Base-by-base conservation (phyloP, 2,888 invertebrate species). In the Tryphoninae sp. region DNA sequence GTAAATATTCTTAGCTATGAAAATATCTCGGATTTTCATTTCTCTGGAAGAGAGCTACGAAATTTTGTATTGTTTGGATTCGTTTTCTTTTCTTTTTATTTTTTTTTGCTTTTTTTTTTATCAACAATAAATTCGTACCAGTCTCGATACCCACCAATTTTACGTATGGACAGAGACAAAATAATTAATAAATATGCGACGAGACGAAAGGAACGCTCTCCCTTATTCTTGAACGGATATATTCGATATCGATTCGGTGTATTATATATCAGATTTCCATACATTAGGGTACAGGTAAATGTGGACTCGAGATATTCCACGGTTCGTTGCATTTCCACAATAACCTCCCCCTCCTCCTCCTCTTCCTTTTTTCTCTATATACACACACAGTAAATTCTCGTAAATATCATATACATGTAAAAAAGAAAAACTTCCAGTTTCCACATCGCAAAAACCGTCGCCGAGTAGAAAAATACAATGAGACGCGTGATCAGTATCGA, bases 181-280 rank as follows among this genome's bases (percentile, higher is more conserved):
- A 69, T 33, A 42, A 26, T 22, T 13, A 45, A 61, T 59, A 61
- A 61, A 72, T 61, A 49, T 61, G 33, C 26, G 11, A n/a, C 26
- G 59, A 49, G 71, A 59, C 45, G 16, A 59, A n/a, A 26, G 45
- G 26, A 23, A 26, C 42, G 2, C 2, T 2, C 26, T 26, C 0
- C 26, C 26, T 26, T 3, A 3, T 26, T 26, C 26, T n/a, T 45
- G 2, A 9, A 40, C 45, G 45, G 33, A 33, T 33, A 59, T 42
- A 71, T 61, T 49, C 49, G 72, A 61, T 72, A 61, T 61, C 72
- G 49, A 33, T 61, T 26, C 19, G 49, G 61, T 33, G 7, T 23
- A 72, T 72, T 72, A 51, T 72, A 61, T 72, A 61, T 72, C 61
- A 61, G 61, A 33, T 71, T 58, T 59, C 45, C 16, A 53, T 55